These are phyloP conservation scores for Holothuria leucospilota DNA, from an alignment of 53 echinoderm and acorn worm species.

Conservation along the genomic window DNA sequence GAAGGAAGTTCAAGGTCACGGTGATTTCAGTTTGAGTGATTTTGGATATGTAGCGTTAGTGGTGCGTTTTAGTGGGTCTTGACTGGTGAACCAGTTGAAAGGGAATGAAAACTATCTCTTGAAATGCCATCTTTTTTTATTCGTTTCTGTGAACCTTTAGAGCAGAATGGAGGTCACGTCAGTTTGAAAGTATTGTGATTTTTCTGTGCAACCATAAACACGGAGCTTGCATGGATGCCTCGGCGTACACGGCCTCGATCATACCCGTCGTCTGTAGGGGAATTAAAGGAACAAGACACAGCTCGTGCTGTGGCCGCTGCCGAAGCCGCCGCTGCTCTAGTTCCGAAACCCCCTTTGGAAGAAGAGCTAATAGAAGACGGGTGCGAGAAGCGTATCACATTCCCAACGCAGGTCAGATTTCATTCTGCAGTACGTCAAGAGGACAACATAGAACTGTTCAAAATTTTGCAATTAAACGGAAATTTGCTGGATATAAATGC, in stretches of 20 bases:
- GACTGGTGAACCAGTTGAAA: no score
- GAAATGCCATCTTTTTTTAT: no score
- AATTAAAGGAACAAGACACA: constrained; percentile 30
- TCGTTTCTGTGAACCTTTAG: no score
- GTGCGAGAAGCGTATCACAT: constrained; percentile 72
- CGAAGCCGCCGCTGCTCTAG: constrained; percentile 38
- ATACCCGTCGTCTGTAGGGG: constrained; percentile 21
- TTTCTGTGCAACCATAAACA: no score
- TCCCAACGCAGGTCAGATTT: constrained; percentile 85
- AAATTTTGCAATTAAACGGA: constrained; percentile 66
- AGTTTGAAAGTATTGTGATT: no score
- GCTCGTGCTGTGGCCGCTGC: constrained; percentile 45
- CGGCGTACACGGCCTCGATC: constrained; percentile 36
- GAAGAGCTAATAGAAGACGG: constrained; percentile 21
- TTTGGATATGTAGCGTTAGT: no score
- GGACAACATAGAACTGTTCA: constrained; percentile 82
- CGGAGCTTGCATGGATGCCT: constrained; percentile 29
- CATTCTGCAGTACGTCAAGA: constrained; percentile 86
- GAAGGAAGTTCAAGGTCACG: no score
- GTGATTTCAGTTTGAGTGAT: no score
- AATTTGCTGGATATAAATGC: constrained; percentile 65
- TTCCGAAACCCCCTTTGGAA: constrained; percentile 25
- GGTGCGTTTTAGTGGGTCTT: no score
- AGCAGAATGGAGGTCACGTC: no score
- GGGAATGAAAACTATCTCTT: no score